Evolutionary conservation across 2,888 invertebrate species (phyloP), one percentile per base, ranked within the genome.

Genomic region (Ormyrus labotus): DNA sequence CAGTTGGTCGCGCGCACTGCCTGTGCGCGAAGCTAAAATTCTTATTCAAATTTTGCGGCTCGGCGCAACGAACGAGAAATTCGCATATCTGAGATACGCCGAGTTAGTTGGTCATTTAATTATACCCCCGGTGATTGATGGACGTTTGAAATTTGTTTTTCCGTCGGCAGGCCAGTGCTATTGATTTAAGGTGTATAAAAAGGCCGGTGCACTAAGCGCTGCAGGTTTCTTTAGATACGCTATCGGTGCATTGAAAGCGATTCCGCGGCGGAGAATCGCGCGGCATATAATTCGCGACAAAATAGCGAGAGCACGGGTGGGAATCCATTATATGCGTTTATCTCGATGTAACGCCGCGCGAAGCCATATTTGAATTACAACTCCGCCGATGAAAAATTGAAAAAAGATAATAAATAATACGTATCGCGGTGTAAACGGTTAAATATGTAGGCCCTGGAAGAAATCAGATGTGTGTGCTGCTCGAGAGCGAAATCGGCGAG

Each of bases 281-380:
- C 2, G 10, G 6, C 48, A 53, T 34, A 67, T n/a, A 67, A 53
- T 45, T 48, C 48, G 57, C 13, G 13, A 70, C 13, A n/a, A 58
- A 13, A 58, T 13, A 19, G 34, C 57, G 48, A 48, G 57, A 70
- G 13, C 11, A 47, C 9, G 45, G 10, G 11, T 8, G 53, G 2
- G 5, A 53, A 58, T 58, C 48, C 19, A 70, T 48, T 57, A 57
- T 57, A 57, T n/a, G 47, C 58, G 7, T 70, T 70, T 58, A 58
- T 34, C 10, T 67, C 34, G 34, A 34, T 34, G 34, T 34, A 34
- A 34, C 34, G 34, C 34, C 34, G 34, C 34, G 34, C 34, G 34
- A 34, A 34, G 0, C 34, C 34, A 34, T 34, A 34, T 34, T 34
- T 34, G 34, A 34, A 34, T 34, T 34, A 34, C 34, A 34, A 34